Evolutionary conservation across 2,888 invertebrate genomes (phyloP).

Genomic region (Hemithea aestivaria): DNA sequence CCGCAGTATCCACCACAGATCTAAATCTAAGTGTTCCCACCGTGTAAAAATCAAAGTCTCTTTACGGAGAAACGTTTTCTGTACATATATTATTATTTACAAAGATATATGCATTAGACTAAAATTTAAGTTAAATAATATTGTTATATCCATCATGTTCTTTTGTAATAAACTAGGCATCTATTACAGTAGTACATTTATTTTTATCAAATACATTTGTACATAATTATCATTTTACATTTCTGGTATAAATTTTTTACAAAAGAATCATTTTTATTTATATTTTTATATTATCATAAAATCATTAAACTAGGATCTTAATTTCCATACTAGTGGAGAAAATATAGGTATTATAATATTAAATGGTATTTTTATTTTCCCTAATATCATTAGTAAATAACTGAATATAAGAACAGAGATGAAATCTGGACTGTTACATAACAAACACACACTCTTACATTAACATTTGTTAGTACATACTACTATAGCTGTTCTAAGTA

Average conservation of each 20-base stretch:
- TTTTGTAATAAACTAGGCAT: constrained; percentile 13
- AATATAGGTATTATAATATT: constrained; percentile 62
- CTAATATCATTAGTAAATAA: constrained; percentile 6
- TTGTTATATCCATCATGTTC: constrained; percentile 10
- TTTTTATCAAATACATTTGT: constrained; percentile 22
- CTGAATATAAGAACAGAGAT: no score
- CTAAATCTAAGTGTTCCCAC: constrained; percentile 71
- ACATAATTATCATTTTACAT: constrained; percentile 18
- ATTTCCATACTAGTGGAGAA: constrained; percentile 53
- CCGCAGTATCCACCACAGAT: constrained; percentile 67
- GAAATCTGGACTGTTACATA: no score
- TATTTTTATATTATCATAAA: constrained; percentile 56
- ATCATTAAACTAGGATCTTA: constrained; percentile 47
- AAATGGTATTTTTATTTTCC: constrained; percentile 35
- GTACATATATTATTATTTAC: constrained; percentile 51
- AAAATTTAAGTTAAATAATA: constrained; percentile 25
- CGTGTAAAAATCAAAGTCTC: constrained; percentile 69
- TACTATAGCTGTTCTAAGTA: no score
- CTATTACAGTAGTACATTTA: constrained; percentile 9
- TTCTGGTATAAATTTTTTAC: constrained; percentile 29
- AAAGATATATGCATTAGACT: constrained; percentile 43
- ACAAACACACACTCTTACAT: no score
- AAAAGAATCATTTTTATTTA: constrained; percentile 45
- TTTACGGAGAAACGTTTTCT: constrained; percentile 55
- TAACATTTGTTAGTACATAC: no score